These are phyloP conservation scores for Drosophila nigrodunni DNA, from an alignment of 1,140 invertebrate species.

Conservation along the genomic window DNA sequence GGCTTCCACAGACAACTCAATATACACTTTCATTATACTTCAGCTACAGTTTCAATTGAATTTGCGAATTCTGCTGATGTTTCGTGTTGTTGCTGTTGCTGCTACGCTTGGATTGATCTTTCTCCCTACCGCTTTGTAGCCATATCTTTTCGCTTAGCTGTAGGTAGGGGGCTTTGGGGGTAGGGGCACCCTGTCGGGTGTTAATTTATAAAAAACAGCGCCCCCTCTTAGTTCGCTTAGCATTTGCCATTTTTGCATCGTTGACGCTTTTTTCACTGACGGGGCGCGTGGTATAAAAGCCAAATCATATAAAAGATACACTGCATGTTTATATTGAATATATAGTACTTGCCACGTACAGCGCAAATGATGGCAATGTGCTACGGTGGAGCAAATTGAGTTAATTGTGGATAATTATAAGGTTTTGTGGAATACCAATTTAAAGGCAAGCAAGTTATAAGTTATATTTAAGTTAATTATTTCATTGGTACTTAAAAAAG, in stretches of 20 bases:
- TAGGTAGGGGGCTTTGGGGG: not conserved
- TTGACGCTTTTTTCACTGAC: conserved; percentile 72
- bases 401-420: not conserved
- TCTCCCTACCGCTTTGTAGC: conserved; percentile 16
- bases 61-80: conserved; percentile 32
- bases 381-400: conserved; percentile 53
- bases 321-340: conserved; percentile 70
- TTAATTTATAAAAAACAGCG: conserved; percentile 76
- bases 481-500: too few species aligned
- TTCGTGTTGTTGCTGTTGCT: conserved; percentile 16
- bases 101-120: conserved; percentile 64
- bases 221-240: conserved; percentile 14
- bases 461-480: too few species aligned
- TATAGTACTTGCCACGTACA: conserved; percentile 10
- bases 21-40: conserved; percentile 41
- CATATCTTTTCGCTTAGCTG: conserved; percentile 46
- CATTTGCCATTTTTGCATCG: conserved; percentile 52
- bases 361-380: conserved; percentile 34
- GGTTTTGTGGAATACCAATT: too few species aligned
- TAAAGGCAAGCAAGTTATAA: too few species aligned
- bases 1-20: conserved; percentile 63
- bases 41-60: conserved; percentile 67
- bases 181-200: conserved; percentile 29
- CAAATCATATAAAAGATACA: conserved; percentile 74
- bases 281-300: conserved; percentile 67